Conservation (phyloP, 1,140 invertebrate genomes). For the Spodoptera frugiperda region DNA sequence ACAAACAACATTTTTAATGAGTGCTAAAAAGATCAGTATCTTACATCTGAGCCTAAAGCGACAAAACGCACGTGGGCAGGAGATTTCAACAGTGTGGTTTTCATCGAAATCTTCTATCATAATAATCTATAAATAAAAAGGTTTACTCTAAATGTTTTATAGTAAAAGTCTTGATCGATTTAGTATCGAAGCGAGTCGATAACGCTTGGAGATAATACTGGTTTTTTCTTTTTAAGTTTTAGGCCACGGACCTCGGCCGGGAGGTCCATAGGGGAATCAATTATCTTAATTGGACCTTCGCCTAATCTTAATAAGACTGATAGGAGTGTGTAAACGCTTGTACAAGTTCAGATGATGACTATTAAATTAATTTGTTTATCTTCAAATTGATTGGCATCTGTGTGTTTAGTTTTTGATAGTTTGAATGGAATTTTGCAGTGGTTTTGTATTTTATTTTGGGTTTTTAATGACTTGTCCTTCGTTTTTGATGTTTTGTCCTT, state of each 20-base stretch:
- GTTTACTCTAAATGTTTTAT: slow-evolving; percentile 43
- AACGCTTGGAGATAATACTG: slow-evolving; percentile 8
- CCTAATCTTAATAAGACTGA: slow-evolving; percentile 73
- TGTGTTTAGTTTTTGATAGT: slow-evolving; percentile 10
- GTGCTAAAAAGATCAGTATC: slow-evolving; percentile 6
- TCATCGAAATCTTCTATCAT: slow-evolving; percentile 28
- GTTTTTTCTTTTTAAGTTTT: slow-evolving; percentile 63
- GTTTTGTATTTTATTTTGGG: background rate
- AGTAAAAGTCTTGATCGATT: slow-evolving; percentile 43
- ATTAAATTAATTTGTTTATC: slow-evolving; percentile 64
- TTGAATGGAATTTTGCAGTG: background rate
- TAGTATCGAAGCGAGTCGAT: slow-evolving; percentile 41
- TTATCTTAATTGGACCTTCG: slow-evolving; percentile 79
- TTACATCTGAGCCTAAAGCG: background rate
- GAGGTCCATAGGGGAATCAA: slow-evolving; percentile 71
- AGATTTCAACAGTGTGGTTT: background rate
- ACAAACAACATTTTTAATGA: background rate
- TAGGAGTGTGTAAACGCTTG: slow-evolving; percentile 56
- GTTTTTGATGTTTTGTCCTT: no score
- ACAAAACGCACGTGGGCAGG: slow-evolving; percentile 36
- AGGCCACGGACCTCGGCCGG: slow-evolving; percentile 58
- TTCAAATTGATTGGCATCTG: slow-evolving; percentile 38
- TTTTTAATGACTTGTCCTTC: background rate
- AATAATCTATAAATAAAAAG: slow-evolving; percentile 46
- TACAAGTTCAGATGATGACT: slow-evolving; percentile 59